Evolutionary conservation across 2,888 invertebrate species (phyloP).

Genomic region (Metalampra italica): DNA sequence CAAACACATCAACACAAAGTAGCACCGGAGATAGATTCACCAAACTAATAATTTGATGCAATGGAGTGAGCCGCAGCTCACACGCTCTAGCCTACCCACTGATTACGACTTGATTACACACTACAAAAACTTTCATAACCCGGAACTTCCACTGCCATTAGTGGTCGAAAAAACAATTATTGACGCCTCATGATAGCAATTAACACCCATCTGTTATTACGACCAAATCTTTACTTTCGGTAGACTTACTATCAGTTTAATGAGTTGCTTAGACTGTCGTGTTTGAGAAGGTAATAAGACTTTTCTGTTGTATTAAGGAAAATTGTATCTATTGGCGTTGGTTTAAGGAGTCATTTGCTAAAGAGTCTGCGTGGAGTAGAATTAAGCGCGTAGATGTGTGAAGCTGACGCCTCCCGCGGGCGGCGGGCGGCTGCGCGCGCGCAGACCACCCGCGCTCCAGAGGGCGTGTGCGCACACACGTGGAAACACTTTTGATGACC

Average conservation of each 20-base stretch:
- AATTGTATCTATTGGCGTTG: conserved; percentile 33
- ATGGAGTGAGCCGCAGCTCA: conserved; percentile 49
- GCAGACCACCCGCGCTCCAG: conserved; percentile 66
- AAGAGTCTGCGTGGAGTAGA: conserved; percentile 23
- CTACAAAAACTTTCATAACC: conserved; percentile 73
- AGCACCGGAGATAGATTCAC: conserved; percentile 48
- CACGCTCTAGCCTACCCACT: conserved; percentile 68
- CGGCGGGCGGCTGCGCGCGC: conserved; percentile 51
- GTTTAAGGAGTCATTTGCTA: conserved; percentile 34
- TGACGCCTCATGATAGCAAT: conserved; percentile 74
- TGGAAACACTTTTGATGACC: conserved; percentile 21
- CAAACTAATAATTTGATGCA: conserved; percentile 65
- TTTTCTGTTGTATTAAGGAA: conserved; percentile 20
- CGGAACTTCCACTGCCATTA: conserved; percentile 72
- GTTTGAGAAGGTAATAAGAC: conserved; percentile 35
- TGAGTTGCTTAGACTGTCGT: conserved; percentile 38
- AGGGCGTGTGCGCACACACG: conserved; percentile 51
- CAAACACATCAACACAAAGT: conserved; percentile 47
- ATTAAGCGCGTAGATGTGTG: conserved; percentile 58
- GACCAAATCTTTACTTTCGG: conserved; percentile 64
- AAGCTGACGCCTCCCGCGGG: conserved; percentile 62
- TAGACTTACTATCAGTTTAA: conserved; percentile 57
- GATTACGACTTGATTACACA: conserved; percentile 73
- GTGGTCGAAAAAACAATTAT: conserved; percentile 72
- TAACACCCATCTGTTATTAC: conserved; percentile 75